Conservation (phyloP, 2,888 invertebrate species). For the Volucella inanis region DNA sequence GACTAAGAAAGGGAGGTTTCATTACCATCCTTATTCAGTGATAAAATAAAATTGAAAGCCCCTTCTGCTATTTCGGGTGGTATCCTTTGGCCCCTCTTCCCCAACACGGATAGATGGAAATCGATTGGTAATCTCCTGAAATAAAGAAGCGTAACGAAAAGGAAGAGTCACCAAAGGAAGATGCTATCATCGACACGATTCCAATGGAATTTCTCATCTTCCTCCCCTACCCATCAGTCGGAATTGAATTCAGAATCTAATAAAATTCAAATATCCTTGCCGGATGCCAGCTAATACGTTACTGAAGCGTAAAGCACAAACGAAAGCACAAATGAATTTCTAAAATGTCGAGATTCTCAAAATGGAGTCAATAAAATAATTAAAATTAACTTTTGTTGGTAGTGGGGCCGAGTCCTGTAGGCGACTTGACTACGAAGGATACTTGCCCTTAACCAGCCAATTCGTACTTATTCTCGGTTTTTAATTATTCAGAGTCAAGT, state of each 20-base stretch:
- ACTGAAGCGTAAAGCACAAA: background rate
- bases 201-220: constrained; percentile 17
- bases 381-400: constrained; percentile 72
- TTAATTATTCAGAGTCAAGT: constrained; percentile 73
- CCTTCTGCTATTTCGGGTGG: background rate
- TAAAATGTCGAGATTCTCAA: constrained; percentile 45
- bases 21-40: background rate
- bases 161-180: constrained; percentile 7
- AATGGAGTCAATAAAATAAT: constrained; percentile 74
- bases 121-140: constrained; percentile 70
- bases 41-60: constrained; percentile 66
- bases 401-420: background rate
- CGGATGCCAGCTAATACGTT: constrained; percentile 52
- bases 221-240: constrained; percentile 14
- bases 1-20: background rate
- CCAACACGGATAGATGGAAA: constrained; percentile 36
- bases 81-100: constrained; percentile 1
- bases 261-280: constrained; percentile 73
- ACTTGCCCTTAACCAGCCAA: constrained; percentile 14
- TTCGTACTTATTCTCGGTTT: constrained; percentile 41
- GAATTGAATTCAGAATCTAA: constrained; percentile 51
- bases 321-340: constrained; percentile 53
- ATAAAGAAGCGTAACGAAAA: constrained; percentile 64
- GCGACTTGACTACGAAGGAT: too few species aligned
- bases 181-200: constrained; percentile 24